Evolutionary conservation across 2,797 vertebrate species (phyloP).

Genomic region (Schizothorax lantsangensis): DNA sequence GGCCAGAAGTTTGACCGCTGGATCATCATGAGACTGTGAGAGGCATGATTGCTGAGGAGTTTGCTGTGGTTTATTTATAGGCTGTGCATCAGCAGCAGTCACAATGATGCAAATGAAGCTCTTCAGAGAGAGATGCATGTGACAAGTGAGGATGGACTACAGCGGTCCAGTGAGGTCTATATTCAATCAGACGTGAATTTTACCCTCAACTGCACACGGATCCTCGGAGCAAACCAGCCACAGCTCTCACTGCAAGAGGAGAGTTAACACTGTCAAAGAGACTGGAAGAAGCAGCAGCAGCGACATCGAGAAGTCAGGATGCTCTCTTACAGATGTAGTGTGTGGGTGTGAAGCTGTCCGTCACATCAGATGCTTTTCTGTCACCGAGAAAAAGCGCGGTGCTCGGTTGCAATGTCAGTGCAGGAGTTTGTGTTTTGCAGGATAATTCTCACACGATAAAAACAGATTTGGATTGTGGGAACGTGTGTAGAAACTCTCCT

Average conservation of each 20-base stretch:
- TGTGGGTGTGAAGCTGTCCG: constrained; percentile 36
- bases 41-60: background rate
- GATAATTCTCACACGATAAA: background rate
- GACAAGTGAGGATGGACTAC: background rate
- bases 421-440: background rate
- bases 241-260: background rate
- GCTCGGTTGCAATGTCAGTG: constrained; percentile 3
- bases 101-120: constrained; percentile 36
- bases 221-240: background rate
- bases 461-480: background rate
- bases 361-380: background rate
- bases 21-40: background rate
- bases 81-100: constrained; percentile 5
- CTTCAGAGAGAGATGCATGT: constrained; percentile 18
- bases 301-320: background rate
- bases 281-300: background rate
- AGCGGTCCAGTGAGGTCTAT: background rate
- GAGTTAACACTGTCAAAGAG: background rate
- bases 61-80: constrained; percentile 30
- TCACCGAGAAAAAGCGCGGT: background rate
- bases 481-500: constrained; percentile 9
- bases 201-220: background rate
- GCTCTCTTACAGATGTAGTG: constrained; percentile 22
- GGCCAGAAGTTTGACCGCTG: background rate
- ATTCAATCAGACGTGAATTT: constrained; percentile 10